phyloP scores from a whole-genome alignment of 2,113 vertebrate species.

The Copsychus sechellarum region DNA sequence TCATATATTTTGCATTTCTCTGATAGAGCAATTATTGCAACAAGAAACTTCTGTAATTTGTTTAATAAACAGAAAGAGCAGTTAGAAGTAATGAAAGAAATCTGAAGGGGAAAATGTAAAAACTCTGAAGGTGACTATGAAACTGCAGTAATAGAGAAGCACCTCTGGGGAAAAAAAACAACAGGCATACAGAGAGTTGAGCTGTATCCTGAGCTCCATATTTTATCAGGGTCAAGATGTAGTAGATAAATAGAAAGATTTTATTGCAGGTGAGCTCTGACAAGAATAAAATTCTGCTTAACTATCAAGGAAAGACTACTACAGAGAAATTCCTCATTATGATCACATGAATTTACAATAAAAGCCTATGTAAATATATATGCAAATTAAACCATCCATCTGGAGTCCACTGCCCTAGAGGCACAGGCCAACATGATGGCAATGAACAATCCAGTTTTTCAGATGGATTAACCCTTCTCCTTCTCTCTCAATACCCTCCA shows the following conservation, averaged over 20 bases:
- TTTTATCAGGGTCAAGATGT: neutral
- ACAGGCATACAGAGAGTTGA: neutral
- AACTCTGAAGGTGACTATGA: neutral
- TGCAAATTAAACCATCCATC: conserved; percentile 28
- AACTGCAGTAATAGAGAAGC: neutral
- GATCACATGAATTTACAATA: neutral
- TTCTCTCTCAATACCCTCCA: neutral
- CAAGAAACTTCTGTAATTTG: neutral
- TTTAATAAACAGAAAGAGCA: neutral
- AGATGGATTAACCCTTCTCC: conserved; percentile 7
- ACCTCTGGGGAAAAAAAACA: neutral
- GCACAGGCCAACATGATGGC: neutral
- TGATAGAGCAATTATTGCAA: neutral
- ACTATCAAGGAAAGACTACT: neutral
- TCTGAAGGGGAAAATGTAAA: neutral
- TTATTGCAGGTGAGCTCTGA: neutral
- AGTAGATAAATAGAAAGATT: neutral
- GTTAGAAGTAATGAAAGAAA: neutral
- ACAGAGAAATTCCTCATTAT: neutral
- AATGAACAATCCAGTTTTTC: conserved; percentile 1
- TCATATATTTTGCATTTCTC: neutral
- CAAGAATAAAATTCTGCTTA: neutral
- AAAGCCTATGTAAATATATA: conserved; percentile 22
- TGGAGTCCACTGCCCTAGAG: neutral
- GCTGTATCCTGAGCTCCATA: neutral